Evolutionary conservation across 2,113 vertebrate species (phyloP).

Genomic region (Chaetodon auriga): DNA sequence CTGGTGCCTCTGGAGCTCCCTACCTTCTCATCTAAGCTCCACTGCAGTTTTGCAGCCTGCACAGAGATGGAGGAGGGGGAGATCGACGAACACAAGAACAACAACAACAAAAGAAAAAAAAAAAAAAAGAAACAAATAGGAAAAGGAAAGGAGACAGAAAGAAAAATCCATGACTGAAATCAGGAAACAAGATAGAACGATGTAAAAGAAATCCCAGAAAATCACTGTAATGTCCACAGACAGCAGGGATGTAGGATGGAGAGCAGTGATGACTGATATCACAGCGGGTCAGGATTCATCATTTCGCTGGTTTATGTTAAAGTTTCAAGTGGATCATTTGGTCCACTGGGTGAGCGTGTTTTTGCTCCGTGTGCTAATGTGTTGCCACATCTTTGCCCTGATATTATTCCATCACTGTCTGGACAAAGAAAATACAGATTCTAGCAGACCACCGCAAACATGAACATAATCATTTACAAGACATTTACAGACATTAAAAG

Average conservation of each 20-base stretch:
- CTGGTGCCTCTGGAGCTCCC: constrained; percentile 81
- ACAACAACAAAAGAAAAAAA: constrained; percentile 50
- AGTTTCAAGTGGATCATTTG: background rate
- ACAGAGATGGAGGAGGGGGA: constrained; percentile 72
- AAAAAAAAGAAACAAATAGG: constrained; percentile 53
- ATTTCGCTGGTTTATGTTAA: background rate
- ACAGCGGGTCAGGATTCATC: constrained; percentile 42
- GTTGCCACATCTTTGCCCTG: background rate
- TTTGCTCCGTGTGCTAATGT: background rate
- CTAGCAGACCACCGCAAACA: background rate
- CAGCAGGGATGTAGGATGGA: constrained; percentile 55
- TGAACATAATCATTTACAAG: background rate
- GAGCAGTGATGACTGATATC: constrained; percentile 50
- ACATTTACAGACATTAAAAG: constrained; percentile 20
- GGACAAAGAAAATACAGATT: constrained; percentile 22
- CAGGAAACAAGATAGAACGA: constrained; percentile 53
- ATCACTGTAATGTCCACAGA: constrained; percentile 32
- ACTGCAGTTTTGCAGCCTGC: constrained; percentile 86
- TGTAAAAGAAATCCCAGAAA: constrained; percentile 51
- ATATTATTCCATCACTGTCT: constrained; percentile 31
- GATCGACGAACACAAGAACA: constrained; percentile 50
- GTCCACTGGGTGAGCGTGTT: background rate
- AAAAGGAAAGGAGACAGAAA: constrained; percentile 60
- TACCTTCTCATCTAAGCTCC: constrained; percentile 87
- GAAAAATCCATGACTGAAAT: constrained; percentile 70